Evolutionary conservation across 2,797 vertebrate genomes (phyloP), one percentile per base, ranked within the genome.

Genomic region (Paedocypris micromegethes): DNA sequence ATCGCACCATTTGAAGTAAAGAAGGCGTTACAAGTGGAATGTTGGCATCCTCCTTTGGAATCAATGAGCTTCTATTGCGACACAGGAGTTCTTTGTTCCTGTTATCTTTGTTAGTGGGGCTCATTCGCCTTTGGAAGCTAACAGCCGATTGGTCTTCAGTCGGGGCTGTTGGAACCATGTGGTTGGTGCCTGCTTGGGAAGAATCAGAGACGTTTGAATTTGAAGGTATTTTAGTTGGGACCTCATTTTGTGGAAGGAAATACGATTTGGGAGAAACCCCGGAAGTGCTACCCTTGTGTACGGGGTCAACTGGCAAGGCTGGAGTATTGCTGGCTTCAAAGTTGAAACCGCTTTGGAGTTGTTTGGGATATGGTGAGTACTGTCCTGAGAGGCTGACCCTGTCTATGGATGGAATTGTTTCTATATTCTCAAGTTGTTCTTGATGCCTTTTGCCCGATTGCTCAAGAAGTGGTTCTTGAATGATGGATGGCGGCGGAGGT

Each of bases 1-100:
- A 88, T 38, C 95, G 88, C 62, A 98, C 95, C 95, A 96, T 98
- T 82, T 99, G 96, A 79, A 98, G 91, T 73, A 98, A 84, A 0
- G 96, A 97, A 0, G 96, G 94, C 0, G 96, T 97, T 70, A 98
- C 95, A 1, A 98, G 91, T 54, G 94, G 96, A 70, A 91, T 86
- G 75, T 88, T 91, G 2, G 92, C 91, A 0, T 97, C 95, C 75
- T 98, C 95, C 84, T 92, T 93, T 58, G 91, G 83, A 74, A 74
- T 78, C 0, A 89, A 83, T n/a, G 73, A 50, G 60, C 86, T 88
- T 83, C 93, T 95, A 80, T 88, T 85, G 37, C 88, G 82, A 0
- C 78, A 78, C 41, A 71, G 81, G 0, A 80, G 77, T 72, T 94
- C 93, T 80, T 93, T 96, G 80, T 63, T 82, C 66, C 75, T 81